Base-by-base conservation (phyloP, 2,888 invertebrate species). In the Leptopilina syphax region DNA sequence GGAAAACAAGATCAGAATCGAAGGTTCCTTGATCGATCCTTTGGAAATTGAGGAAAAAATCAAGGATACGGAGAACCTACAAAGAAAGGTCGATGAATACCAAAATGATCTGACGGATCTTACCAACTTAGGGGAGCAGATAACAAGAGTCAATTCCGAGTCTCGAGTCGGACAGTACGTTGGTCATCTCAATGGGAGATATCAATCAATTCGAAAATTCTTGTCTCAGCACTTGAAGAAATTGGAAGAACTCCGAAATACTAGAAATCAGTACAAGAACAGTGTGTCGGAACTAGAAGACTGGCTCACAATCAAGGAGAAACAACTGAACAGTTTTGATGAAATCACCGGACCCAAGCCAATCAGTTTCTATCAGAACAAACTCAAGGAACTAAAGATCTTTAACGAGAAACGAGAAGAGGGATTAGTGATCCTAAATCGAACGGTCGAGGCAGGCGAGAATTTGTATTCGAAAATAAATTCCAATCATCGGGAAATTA, bases 381-480 rank as follows among this genome's bases (percentile, higher is more conserved):
- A 96, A 87, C 91, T 97, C 77, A 95, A 95, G 84, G 96, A 96
- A 87, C 93, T 97, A 12, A 97, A 96, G 87, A 94, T 94, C 83
- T 94, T 96, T 80, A 94, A 94, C 57, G 94, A 94, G 73, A 95
- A 95, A 88, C 95, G 97, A 86, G 97, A 98, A 86, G 93, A 94
- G 78, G 98, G 98, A 0, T 97, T 97, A 89, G 92, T 93, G 50
- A 92, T 97, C 63, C 92, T 98, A 0, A 97, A 96, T 86, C 95
- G 94, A 86, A 96, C 96, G 0, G 95, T 97, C 0, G 97, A 97
- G 91, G 95, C 96, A 78, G 98, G 98, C 0, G 98, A 99, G 93
- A 95, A 96, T 6, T 93, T 99, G 10, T 98, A 98, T 88, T 95
- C 97, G 12, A 95, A 96, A 65, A 96, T 98, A 9, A 96, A 96